These are phyloP conservation scores for Pseudomugil gertrudae DNA, from an alignment of 2,797 vertebrate species.

Conservation along the genomic window DNA sequence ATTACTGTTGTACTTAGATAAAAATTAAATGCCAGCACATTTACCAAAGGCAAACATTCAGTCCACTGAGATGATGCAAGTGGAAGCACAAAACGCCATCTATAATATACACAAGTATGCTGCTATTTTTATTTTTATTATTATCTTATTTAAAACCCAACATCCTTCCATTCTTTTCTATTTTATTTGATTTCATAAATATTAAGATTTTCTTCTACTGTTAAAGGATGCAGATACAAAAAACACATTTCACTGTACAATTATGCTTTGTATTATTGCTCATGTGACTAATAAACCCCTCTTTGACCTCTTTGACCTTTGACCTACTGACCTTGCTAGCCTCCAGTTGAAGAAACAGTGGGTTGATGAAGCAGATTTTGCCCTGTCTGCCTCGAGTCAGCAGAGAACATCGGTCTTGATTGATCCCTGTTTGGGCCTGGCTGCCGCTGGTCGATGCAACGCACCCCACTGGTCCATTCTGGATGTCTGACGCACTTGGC, in stretches of 20 bases:
- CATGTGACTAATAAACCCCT: no score
- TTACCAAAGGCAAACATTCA: not conserved
- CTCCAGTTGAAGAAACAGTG: conserved; percentile 83
- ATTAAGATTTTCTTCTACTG: no score
- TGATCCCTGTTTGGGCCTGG: conserved; percentile 24
- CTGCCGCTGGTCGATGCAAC: conserved; percentile 42
- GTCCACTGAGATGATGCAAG: not conserved
- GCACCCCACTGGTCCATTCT: conserved; percentile 64
- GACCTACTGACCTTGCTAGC: conserved; percentile 56
- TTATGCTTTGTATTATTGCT: no score
- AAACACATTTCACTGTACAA: no score
- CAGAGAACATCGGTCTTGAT: conserved; percentile 48
- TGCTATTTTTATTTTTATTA: no score
- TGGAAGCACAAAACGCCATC: not conserved
- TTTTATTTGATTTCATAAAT: no score
- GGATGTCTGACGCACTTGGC: conserved; percentile 65
- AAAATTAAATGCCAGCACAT: not conserved
- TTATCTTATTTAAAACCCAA: no score
- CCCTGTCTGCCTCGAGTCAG: conserved; percentile 62
- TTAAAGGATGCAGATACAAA: no score
- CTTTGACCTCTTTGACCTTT: no score
- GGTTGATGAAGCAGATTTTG: conserved; percentile 88
- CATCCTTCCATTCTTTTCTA: no score
- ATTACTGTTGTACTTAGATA: not conserved
- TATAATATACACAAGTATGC: no score